phyloP scores from a whole-genome alignment of 2,113 vertebrate genomes.

The chimpanzee (Pan troglodytes) region NHGRI_mPanTro3-v2.1_pri NC_072411.2:24804501-24805000 shows the following conservation, averaged over 20 bases:
- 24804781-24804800: not conserved
- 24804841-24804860: not conserved
- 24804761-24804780: not conserved
- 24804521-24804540: not conserved
- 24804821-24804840: not conserved
- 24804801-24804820: not conserved
- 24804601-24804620: not conserved
- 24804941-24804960: not conserved
- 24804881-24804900: not conserved
- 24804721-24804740: not conserved
- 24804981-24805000: not conserved
- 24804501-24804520: not conserved
- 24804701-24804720: not conserved
- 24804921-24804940: not conserved
- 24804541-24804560: not conserved
- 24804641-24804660: not conserved
- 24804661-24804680: not conserved
- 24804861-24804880: not conserved
- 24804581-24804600: not conserved
- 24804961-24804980: not conserved
- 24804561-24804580: not conserved
- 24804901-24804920: not conserved
- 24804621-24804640: not conserved
- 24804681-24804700: not conserved
- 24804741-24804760: not conserved